phyloP scores from a whole-genome alignment of 1,140 invertebrate genomes.

The Cryptotermes secundus region DNA sequence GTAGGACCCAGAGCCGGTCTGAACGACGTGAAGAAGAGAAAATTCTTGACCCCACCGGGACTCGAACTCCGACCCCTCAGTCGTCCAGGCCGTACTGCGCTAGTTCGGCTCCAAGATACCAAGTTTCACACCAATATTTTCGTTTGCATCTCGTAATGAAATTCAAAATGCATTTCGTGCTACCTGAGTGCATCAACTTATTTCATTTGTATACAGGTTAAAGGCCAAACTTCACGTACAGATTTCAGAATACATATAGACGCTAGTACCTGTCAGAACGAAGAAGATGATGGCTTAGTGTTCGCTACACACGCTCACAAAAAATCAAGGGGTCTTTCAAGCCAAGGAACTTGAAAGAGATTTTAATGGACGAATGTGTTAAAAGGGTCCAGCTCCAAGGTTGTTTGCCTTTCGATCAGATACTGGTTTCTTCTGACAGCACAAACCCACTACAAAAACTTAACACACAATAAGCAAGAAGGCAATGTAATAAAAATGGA shows the following conservation, averaged over 20 bases:
- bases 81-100: too few species aligned
- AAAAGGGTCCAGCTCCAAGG: constrained; percentile 8
- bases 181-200: background rate
- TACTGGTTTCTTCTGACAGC: constrained; percentile 4
- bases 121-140: too few species aligned
- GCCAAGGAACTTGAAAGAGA: background rate
- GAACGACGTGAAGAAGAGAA: too few species aligned
- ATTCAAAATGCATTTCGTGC: too few species aligned
- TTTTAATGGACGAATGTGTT: background rate
- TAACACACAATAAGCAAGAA: background rate
- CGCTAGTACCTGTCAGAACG: background rate
- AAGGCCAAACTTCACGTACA: background rate
- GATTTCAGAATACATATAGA: background rate
- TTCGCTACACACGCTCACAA: too few species aligned
- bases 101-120: too few species aligned
- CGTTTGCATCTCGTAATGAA: too few species aligned
- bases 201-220: constrained; percentile 6
- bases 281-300: constrained; percentile 10
- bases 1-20: too few species aligned
- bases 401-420: background rate
- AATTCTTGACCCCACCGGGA: too few species aligned
- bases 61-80: too few species aligned
- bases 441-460: background rate
- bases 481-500: background rate
- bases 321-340: background rate